A percentile compares a stretch with the other conserved stretches of the same genome.
Conservation (phyloP, 2,113 vertebrate species). For the Hucho hucho region DNA sequence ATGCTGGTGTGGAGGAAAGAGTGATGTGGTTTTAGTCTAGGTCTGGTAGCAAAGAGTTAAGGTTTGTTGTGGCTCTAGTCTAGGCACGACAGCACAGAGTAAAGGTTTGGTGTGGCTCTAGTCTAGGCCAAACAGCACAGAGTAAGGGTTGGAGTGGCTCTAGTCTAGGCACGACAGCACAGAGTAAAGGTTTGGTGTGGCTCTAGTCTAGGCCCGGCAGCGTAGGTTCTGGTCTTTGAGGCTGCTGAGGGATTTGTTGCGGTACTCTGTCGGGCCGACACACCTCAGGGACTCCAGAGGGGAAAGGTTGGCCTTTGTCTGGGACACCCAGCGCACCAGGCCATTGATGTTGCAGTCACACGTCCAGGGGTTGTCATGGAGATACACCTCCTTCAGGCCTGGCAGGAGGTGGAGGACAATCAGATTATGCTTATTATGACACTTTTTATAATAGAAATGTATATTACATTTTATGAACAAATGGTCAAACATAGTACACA, state of each 20-base stretch:
- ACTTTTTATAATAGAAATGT: background rate
- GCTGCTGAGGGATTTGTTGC: constrained; percentile 56
- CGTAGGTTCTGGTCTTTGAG: constrained; percentile 46
- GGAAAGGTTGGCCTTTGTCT: constrained; percentile 53
- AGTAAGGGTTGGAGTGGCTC: background rate
- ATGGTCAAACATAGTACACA: too few relatives aligned
- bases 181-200: constrained; percentile 6
- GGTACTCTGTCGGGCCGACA: constrained; percentile 53
- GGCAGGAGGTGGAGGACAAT: background rate
- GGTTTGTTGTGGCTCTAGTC: background rate
- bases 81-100: constrained; percentile 56
- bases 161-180: constrained; percentile 52
- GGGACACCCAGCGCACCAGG: constrained; percentile 63
- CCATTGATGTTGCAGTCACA: constrained; percentile 74
- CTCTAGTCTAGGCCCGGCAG: constrained; percentile 50
- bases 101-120: background rate
- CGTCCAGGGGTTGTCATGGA: constrained; percentile 74
- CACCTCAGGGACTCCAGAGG: constrained; percentile 57
- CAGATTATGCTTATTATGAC: background rate
- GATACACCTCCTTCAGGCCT: constrained; percentile 70
- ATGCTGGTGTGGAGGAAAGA: background rate
- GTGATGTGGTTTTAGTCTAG: constrained; percentile 20
- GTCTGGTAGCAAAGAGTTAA: constrained; percentile 47
- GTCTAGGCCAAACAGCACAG: constrained; percentile 56
- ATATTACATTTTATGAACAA: background rate